phyloP scores from a whole-genome alignment of 1,140 invertebrate species.

The Pomacea maculata region DNA sequence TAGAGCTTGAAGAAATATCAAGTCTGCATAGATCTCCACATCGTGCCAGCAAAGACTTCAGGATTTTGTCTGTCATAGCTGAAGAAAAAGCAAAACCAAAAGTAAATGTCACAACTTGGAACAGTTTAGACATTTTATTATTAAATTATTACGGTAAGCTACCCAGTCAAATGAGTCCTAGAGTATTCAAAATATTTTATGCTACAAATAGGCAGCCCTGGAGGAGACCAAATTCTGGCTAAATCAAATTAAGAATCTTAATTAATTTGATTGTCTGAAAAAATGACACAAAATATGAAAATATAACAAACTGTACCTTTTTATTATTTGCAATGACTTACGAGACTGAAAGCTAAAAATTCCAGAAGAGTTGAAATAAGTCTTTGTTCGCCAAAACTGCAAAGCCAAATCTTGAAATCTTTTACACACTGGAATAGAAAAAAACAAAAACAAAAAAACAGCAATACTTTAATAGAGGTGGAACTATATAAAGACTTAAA shows the following conservation, averaged over 20 bases:
- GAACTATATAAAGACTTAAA: too few relatives aligned
- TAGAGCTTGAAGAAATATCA: background rate
- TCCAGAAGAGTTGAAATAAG: background rate
- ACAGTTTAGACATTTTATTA: too few relatives aligned
- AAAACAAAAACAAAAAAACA: too few relatives aligned
- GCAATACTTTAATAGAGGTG: too few relatives aligned
- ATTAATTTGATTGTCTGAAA: background rate
- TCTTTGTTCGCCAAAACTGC: background rate
- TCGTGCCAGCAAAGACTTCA: constrained; percentile 2
- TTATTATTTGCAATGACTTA: background rate
- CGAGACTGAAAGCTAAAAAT: background rate
- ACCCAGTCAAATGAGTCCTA: background rate
- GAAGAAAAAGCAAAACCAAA: background rate
- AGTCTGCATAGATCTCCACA: background rate
- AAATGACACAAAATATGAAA: background rate
- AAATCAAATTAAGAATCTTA: background rate
- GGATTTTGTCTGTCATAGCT: constrained; percentile 8
- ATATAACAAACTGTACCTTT: background rate
- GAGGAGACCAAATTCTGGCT: too few relatives aligned
- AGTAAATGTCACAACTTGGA: too few relatives aligned
- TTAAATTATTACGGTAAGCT: too few relatives aligned
- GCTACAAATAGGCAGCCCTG: background rate
- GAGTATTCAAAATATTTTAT: background rate
- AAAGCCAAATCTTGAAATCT: background rate
- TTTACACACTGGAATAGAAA: background rate